Evolutionary conservation across 2,888 invertebrate species (phyloP).

Genomic region (Molorchus minor): DNA sequence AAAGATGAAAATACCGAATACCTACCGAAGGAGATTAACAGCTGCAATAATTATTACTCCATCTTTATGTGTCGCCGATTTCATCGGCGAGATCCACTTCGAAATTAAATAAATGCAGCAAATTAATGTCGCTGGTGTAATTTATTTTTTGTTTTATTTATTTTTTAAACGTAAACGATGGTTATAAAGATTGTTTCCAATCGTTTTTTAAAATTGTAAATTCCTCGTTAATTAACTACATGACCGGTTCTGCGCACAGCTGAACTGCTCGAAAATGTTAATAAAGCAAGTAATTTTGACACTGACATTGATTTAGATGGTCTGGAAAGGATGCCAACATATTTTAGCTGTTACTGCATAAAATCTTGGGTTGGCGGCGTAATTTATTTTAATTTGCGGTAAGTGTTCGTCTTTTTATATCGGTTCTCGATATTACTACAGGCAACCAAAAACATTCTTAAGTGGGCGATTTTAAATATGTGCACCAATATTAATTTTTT

Average conservation of each 20-base stretch:
- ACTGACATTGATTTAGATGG: conserved; percentile 25
- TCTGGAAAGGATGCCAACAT: conserved; percentile 13
- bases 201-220: conserved; percentile 24
- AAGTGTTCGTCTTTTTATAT: no score
- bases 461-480: no score
- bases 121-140: neutral
- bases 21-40: conserved; percentile 1
- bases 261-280: conserved; percentile 17
- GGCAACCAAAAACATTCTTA: no score
- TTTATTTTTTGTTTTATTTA: no score
- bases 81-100: neutral
- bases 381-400: conserved; percentile 15
- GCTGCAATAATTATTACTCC: neutral
- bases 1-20: no score
- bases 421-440: no score
- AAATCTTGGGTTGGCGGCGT: conserved; percentile 2
- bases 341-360: neutral
- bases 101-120: conserved; percentile 1
- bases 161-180: conserved; percentile 9
- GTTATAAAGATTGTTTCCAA: conserved; percentile 1
- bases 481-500: no score
- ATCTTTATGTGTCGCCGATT: neutral
- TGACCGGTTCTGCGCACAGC: conserved; percentile 20
- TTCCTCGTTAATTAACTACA: conserved; percentile 26
- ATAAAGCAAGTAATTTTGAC: conserved; percentile 25